Conservation (phyloP, 2,888 invertebrate species). For the Drosophila falleni region DNA sequence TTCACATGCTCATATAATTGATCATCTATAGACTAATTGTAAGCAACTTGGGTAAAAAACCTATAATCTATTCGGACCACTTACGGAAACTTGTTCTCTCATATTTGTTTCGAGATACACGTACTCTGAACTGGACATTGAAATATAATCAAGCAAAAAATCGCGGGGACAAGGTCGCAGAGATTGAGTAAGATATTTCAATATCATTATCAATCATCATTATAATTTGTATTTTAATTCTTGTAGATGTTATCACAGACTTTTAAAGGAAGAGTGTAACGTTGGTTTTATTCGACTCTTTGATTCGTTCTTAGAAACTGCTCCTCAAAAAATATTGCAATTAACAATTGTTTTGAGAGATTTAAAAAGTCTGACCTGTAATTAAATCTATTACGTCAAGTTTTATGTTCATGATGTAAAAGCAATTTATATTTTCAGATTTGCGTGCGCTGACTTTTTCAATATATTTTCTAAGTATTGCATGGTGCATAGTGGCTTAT, state of each 20-base stretch:
- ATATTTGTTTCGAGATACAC: slow-evolving; percentile 65
- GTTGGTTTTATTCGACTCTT: slow-evolving; percentile 68
- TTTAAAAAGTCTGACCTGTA: slow-evolving; percentile 51
- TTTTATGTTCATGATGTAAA: background rate
- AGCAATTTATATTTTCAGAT: slow-evolving; percentile 37
- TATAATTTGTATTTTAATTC: background rate
- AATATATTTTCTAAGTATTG: slow-evolving; percentile 57
- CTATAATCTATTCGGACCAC: slow-evolving; percentile 30
- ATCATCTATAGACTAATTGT: slow-evolving; percentile 39
- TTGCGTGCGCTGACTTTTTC: slow-evolving; percentile 48
- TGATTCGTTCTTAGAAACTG: slow-evolving; percentile 61
- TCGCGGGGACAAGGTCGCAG: slow-evolving; percentile 36
- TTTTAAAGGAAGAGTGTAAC: slow-evolving; percentile 64
- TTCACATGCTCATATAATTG: slow-evolving; percentile 5
- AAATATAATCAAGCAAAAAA: slow-evolving; percentile 47
- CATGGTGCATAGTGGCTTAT: slow-evolving; percentile 65
- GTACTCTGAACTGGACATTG: slow-evolving; percentile 48
- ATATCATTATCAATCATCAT: background rate
- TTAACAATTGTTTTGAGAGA: slow-evolving; percentile 52
- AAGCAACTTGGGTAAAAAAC: slow-evolving; percentile 26
- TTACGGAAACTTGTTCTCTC: slow-evolving; percentile 50
- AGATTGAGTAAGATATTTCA: slow-evolving; percentile 48
- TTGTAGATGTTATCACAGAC: slow-evolving; percentile 52
- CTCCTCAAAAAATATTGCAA: slow-evolving; percentile 66
- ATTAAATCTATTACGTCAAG: slow-evolving; percentile 10